These are phyloP conservation scores for Anguilla marmorata DNA, from an alignment of 2,797 vertebrate genomes.

Conservation along the genomic window DNA sequence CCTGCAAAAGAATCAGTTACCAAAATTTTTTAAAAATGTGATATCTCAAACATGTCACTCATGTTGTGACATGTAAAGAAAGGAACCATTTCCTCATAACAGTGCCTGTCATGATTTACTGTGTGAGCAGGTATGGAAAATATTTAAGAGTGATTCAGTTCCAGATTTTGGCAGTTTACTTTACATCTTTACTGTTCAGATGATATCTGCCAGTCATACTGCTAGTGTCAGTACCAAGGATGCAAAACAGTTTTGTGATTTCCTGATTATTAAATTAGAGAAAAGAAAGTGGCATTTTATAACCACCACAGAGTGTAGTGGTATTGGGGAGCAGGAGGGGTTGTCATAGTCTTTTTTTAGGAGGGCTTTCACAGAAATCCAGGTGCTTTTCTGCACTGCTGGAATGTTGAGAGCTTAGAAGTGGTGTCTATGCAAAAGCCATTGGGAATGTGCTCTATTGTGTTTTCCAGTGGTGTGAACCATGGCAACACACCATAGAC, in stretches of 20 bases:
- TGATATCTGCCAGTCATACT: constrained; percentile 36
- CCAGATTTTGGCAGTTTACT: neutral
- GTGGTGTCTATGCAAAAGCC: neutral
- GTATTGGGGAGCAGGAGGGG: constrained; percentile 61
- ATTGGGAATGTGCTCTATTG: neutral
- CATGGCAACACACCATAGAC: neutral
- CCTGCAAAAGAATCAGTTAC: neutral
- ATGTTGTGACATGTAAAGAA: neutral
- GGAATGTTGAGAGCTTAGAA: constrained; percentile 7
- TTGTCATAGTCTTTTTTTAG: constrained; percentile 73
- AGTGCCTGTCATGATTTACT: constrained; percentile 13
- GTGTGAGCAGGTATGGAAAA: neutral
- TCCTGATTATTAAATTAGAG: constrained; percentile 65
- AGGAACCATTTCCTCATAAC: constrained; percentile 13
- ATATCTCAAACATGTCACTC: neutral
- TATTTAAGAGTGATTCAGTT: constrained; percentile 19
- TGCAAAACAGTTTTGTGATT: constrained; percentile 61
- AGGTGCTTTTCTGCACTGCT: constrained; percentile 23
- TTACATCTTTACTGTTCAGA: constrained; percentile 23
- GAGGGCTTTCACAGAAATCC: constrained; percentile 66
- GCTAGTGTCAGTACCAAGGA: constrained; percentile 45
- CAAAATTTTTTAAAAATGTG: neutral
- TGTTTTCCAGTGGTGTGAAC: neutral
- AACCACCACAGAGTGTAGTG: constrained; percentile 69
- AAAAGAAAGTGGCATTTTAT: constrained; percentile 70